phyloP scores from a whole-genome alignment of 2,113 vertebrate species.

The Nothocercus julius region DNA sequence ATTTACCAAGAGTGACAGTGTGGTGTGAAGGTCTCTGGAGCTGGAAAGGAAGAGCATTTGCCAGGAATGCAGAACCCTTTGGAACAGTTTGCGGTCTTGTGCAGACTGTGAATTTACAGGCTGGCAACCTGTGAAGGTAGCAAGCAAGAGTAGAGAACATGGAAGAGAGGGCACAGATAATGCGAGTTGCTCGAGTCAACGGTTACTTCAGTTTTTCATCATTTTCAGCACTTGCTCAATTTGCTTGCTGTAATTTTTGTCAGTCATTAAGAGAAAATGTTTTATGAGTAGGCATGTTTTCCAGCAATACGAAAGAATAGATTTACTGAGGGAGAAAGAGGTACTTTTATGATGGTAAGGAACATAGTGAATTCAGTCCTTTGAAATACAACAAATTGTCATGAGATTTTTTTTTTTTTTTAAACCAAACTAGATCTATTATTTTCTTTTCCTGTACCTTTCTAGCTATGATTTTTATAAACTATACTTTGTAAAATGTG shows the following conservation, averaged over 20 bases:
- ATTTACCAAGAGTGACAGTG: background rate
- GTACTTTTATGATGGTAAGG: background rate
- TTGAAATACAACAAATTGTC: background rate
- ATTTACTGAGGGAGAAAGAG: background rate
- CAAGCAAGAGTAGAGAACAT: background rate
- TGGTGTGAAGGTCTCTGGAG: background rate
- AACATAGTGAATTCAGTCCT: background rate
- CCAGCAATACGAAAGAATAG: background rate
- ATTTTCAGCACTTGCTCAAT: background rate
- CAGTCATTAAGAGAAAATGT: background rate
- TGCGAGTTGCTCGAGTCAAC: fast-evolving
- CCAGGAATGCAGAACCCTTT: background rate
- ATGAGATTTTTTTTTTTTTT: background rate
- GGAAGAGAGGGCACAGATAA: background rate
- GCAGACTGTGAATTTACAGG: background rate
- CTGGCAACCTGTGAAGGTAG: background rate
- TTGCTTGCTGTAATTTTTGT: background rate
- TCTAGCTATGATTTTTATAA: background rate
- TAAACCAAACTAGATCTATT: background rate
- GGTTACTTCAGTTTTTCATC: background rate
- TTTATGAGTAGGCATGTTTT: background rate
- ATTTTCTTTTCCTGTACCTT: background rate
- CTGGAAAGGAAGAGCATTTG: background rate
- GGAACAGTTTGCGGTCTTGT: background rate
- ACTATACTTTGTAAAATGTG: background rate